phyloP scores from a whole-genome alignment of 35 echinoderm and acorn worm genomes.

The Chiridota heheva region DNA sequence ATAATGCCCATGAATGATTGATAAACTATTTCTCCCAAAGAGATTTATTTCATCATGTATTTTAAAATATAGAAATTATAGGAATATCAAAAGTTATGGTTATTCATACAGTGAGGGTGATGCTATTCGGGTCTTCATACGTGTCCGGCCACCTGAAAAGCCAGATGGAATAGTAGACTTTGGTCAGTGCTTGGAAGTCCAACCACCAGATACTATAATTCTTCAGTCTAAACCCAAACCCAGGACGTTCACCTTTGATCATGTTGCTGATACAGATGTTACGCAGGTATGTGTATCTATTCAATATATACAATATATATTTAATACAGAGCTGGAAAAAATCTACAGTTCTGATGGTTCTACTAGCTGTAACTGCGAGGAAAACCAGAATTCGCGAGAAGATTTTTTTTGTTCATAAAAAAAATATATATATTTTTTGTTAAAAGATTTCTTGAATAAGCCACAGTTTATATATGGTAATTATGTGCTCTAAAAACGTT shows the following conservation, averaged over 20 bases:
- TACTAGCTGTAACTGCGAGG: too few relatives aligned
- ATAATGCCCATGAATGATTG: too few relatives aligned
- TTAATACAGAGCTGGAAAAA: too few relatives aligned
- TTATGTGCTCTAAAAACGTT: too few relatives aligned
- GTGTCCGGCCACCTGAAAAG: slow-evolving; percentile 70
- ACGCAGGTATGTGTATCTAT: slow-evolving; percentile 67
- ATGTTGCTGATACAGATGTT: slow-evolving; percentile 79
- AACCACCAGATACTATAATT: slow-evolving; percentile 71
- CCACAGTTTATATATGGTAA: too few relatives aligned
- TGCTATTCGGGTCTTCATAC: slow-evolving; percentile 85
- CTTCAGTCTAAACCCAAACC: slow-evolving; percentile 66
- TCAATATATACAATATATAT: background rate
- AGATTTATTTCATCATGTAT: too few relatives aligned
- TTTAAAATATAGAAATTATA: too few relatives aligned
- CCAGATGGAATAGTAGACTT: slow-evolving; percentile 41
- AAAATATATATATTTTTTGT: too few relatives aligned
- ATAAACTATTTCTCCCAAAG: too few relatives aligned
- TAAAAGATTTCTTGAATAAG: too few relatives aligned
- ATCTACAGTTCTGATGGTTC: too few relatives aligned
- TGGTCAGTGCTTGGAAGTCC: slow-evolving; percentile 77
- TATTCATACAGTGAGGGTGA: slow-evolving; percentile 80
- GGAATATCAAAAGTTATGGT: too few relatives aligned
- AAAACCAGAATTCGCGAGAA: background rate
- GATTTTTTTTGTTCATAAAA: background rate
- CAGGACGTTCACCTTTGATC: slow-evolving; percentile 91